Evolutionary conservation across 2,888 invertebrate genomes (phyloP), one percentile per base, ranked within the genome.

Genomic region (Cephus runcator): DNA sequence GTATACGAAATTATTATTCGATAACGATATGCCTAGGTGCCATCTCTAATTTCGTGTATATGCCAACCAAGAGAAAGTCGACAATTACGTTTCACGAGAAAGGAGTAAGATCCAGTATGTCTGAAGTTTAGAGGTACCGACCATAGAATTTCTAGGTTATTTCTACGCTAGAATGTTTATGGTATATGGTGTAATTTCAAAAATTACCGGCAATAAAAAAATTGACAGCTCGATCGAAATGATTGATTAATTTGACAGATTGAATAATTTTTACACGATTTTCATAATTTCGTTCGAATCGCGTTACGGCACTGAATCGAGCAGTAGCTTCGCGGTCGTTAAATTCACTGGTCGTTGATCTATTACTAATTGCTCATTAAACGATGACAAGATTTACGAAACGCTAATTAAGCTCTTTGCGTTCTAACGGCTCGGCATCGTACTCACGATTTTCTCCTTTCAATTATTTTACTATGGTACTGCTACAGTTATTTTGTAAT

Each of bases 311-410:
- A 56, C 56, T 56, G 56, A 23, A 56, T 56, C 56, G 6, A 23
- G 56, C 23, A 56, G 23, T 56, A 9, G 23, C 56, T 15, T 56
- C 9, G 56, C 56, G 56, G 9, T 56, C 56, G 9, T 56, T 56
- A 56, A 23, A 56, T 56, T 56, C 9, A 2, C 56, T 56, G 56
- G 71, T 34, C 34, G 71, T 34, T 30, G 31, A 31, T 71, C 40
- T 76, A 77, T 75, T 75, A 69, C 73, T 81, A 85, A 85, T 85
- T 84, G 80, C 73, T 81, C 79, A 71, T 83, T 81, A 81, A 79
- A 36, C 80, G 75, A 75, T 79, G 82, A 80, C 79, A 78, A 11
- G 35, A 74, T 74, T 74, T 74, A 35, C 6, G 56, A 56, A 56
- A 30, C 75, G 79, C 34, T 73, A 80, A 81, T 84, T 83, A 82